Base-by-base conservation (phyloP, 2,888 invertebrate genomes). In the Ellobium chinense region DNA sequence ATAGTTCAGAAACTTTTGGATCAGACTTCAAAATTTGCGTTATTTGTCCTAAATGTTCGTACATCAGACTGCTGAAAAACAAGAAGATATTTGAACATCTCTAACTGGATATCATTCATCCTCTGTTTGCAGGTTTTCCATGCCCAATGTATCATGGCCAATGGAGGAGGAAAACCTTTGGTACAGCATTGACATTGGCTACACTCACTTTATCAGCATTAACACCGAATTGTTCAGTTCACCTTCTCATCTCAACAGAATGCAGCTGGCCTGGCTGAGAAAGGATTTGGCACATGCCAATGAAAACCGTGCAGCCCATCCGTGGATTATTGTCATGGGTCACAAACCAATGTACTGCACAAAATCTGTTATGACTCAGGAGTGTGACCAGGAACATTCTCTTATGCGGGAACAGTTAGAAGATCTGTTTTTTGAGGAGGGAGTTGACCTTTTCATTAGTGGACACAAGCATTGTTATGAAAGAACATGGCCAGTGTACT, bases 171-270 rank as follows among this genome's bases (percentile, higher is more conserved):
- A 91, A 29, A 88, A 89, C 58, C 84, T 92, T n/a, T 91, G 91
- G 90, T 93, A 92, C 85, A 91, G 91, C 70, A 69, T 90, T 46
- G 86, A 91, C 78, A 85, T 91, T 36, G 92, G 92, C 7, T 89
- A 89, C 9, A 88, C 90, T 12, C 92, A 91, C 80, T 89, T 91
- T 82, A 84, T 91, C 29, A 82, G 87, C 27, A 85, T 89, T 70
- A 88, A 88, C 46, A 87, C 91, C 3, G 90, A 91, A 76, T 86
- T 88, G 2, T 88, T 90, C 65, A 85, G 87, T 63, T 65, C 78
- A 39, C 78, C 76, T 66, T 94, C 95, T 18, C 95, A 95, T 85
- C 97, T 97, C 93, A 97, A 86, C 63, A 81, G 86, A 1, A 65
- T 81, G 4, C 87, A 88, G 82, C 74, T 89, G 34, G 73, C 80